These are phyloP conservation scores for Gobio gobio DNA, from an alignment of 2,113 vertebrate genomes.

Conservation along the genomic window DNA sequence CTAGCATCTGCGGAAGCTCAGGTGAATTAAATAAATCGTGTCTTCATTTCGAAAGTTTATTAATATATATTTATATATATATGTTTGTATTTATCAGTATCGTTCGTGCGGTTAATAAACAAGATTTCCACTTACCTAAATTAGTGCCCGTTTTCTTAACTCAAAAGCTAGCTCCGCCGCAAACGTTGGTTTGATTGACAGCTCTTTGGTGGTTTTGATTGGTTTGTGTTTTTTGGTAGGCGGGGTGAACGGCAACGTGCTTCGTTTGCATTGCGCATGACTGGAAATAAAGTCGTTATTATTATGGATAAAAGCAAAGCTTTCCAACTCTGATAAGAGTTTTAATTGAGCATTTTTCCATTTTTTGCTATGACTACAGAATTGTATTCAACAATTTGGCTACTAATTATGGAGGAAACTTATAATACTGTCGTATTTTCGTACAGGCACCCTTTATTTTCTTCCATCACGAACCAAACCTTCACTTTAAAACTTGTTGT, in stretches of 20 bases:
- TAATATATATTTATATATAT: background rate
- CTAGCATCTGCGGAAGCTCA: background rate
- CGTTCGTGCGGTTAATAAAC: background rate
- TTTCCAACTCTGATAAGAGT: background rate
- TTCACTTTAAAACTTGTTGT: background rate
- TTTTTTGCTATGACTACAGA: background rate
- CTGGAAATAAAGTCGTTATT: background rate
- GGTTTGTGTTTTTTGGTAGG: conserved; percentile 11
- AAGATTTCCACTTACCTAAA: conserved; percentile 19
- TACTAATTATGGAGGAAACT: background rate
- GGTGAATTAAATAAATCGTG: background rate
- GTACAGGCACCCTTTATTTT: background rate
- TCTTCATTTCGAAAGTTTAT: background rate
- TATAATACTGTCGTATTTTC: background rate
- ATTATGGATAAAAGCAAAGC: no score
- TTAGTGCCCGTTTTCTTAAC: background rate
- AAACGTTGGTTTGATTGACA: conserved; percentile 29
- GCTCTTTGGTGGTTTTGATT: conserved; percentile 3
- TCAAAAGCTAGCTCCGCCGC: background rate
- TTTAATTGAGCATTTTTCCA: background rate
- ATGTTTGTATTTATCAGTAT: background rate
- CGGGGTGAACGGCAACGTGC: background rate
- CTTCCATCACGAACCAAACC: background rate
- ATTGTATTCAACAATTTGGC: background rate
- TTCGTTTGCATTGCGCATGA: conserved; percentile 17